Conservation (phyloP, 2,113 vertebrate genomes). For the Leiothrix lutea region DNA sequence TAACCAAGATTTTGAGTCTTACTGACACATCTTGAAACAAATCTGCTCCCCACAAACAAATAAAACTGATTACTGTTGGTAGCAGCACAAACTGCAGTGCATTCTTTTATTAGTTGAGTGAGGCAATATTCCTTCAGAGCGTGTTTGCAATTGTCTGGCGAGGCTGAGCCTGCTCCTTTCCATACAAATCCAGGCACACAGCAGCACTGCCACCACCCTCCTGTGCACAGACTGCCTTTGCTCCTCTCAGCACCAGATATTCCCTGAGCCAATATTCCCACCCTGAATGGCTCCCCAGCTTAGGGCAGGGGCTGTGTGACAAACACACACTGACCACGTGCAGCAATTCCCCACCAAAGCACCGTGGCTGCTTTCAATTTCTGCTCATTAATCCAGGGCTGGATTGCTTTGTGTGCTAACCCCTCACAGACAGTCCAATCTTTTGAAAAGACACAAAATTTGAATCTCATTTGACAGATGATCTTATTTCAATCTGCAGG, state of each 20-base stretch:
- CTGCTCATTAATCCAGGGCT: neutral
- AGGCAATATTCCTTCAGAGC: neutral
- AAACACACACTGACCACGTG: fast-evolving
- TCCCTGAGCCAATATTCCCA: neutral
- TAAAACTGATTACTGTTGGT: neutral
- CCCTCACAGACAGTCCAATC: neutral
- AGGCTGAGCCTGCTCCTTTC: neutral
- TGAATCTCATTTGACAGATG: neutral
- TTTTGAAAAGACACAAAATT: neutral
- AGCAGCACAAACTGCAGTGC: neutral
- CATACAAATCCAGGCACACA: neutral
- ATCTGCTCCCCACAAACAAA: neutral
- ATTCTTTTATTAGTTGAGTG: neutral
- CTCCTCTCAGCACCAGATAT: neutral
- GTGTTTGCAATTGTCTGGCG: neutral
- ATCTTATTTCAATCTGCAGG: neutral
- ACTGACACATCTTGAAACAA: constrained; percentile 40
- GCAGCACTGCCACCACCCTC: neutral
- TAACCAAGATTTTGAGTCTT: constrained; percentile 33
- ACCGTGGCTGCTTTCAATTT: neutral
- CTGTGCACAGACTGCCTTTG: neutral
- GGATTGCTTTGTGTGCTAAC: neutral
- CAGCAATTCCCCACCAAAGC: neutral
- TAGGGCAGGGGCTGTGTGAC: fast-evolving
- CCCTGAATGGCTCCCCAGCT: neutral